Evolutionary conservation across 2,888 invertebrate genomes (phyloP), one percentile per base, ranked within the genome.

Genomic region (Amphimallon solstitiale): DNA sequence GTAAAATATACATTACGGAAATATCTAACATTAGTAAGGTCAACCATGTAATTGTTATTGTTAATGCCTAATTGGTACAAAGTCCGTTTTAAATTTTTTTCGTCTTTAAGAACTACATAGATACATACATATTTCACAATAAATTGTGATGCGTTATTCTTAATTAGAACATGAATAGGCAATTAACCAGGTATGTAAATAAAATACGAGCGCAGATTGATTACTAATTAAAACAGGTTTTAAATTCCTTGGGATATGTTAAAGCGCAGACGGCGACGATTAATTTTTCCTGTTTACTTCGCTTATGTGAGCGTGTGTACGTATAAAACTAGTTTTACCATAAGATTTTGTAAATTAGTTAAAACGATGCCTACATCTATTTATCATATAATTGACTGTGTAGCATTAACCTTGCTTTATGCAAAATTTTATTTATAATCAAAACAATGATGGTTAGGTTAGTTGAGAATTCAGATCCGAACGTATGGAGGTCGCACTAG

Each of bases 281-380:
- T 19, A 56, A 56, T 64, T 64, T 64, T 56, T 54, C 54, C 37
- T 56, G 46, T 46, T 29, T 45, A 45, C 37, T 15, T 35, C 17
- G 14, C 46, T 40, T 54, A 40, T 40, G n/a, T 43, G 23, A 1
- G 6, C 29, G 29, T 29, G 5, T 29, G 21, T 43, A 23, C 45
- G 23, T 10, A 35, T 37, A 45, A 45, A 54, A 56, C 56, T 37
- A 14, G 64, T 64, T 56, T 64, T 46, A 38, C 64, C 56, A 64
- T 64, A 64, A 48, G 12, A 1, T 14, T 9, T 56, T 64, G 64
- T 29, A 64, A 64, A 64, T 64, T 48, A 23, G 46, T 23, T 45
- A 54, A 54, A 38, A 40, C 46, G 48, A 64, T 49, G 38, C 64
- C 45, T 48, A 54, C 56, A 49, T 49, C 49, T 49, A 34, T 34